Percentiles rank a stretch among this genome's conserved stretches.
Evolutionary conservation across 2,888 invertebrate genomes (phyloP).

Genomic region (Leptinotarsa juncta): DNA sequence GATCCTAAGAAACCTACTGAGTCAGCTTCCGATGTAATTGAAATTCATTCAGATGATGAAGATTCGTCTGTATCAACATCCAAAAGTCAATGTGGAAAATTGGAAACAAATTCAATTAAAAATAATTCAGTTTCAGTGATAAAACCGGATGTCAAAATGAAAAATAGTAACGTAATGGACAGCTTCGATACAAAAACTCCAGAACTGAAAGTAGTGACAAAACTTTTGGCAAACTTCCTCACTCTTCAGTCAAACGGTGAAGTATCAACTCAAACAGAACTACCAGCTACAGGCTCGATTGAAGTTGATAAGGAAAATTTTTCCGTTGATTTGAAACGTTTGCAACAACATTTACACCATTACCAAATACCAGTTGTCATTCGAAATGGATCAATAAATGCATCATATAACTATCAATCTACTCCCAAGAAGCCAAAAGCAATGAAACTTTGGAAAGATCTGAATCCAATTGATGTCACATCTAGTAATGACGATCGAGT

Average conservation of each 20-base stretch:
- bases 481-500: background rate
- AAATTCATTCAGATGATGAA: conserved; percentile 3
- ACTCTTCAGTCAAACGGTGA: conserved; percentile 13
- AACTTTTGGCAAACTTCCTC: background rate
- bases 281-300: conserved; percentile 3
- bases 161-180: conserved; percentile 36
- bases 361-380: conserved; percentile 48
- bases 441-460: conserved; percentile 34
- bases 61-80: background rate
- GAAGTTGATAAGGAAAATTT: conserved; percentile 8
- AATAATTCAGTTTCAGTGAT: conserved; percentile 23
- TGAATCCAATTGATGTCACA: conserved; percentile 31
- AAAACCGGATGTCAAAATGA: conserved; percentile 41
- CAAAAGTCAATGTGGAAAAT: conserved; percentile 6
- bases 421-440: background rate
- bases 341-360: conserved; percentile 39
- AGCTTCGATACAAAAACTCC: conserved; percentile 31
- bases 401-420: conserved; percentile 28
- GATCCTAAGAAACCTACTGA: background rate
- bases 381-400: conserved; percentile 35
- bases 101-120: too few relatives aligned
- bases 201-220: conserved; percentile 40
- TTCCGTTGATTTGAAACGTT: conserved; percentile 41
- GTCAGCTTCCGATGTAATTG: background rate
- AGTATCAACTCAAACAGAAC: background rate